These are phyloP conservation scores for Malurus cyaneus DNA, from an alignment of 2,113 vertebrate species.

Conservation along the genomic window DNA sequence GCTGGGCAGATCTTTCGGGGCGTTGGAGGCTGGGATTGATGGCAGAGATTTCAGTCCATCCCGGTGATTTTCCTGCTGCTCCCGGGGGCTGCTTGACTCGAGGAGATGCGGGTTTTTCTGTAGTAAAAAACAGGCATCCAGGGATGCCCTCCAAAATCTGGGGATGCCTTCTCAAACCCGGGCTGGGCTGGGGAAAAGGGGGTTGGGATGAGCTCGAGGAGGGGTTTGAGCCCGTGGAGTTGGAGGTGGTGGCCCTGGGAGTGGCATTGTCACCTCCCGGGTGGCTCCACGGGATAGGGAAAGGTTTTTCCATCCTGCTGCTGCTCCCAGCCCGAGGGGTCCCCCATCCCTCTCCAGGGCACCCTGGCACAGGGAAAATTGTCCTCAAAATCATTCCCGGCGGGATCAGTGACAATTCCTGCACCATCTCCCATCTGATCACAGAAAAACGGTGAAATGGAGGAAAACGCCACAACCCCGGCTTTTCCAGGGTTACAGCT, in stretches of 20 bases:
- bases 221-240: fast-evolving
- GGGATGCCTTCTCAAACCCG: no score
- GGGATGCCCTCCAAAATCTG: no score
- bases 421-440: not conserved
- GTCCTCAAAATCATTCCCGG: not conserved
- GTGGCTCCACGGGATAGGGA: not conserved
- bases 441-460: fast-evolving
- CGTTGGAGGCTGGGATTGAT: no score
- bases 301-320: not conserved
- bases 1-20: no score
- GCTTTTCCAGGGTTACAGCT: not conserved
- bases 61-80: no score
- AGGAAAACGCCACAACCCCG: not conserved
- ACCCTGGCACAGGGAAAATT: not conserved
- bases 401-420: not conserved
- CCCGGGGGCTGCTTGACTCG: no score
- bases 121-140: no score
- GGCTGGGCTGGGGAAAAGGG: no score
- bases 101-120: no score
- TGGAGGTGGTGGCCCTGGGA: not conserved
- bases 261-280: not conserved
- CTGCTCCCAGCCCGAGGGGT: not conserved
- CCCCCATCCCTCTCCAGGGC: fast-evolving
- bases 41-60: no score
- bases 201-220: no score